phyloP scores from a whole-genome alignment of 2,113 vertebrate genomes.

The Caretta caretta region DNA sequence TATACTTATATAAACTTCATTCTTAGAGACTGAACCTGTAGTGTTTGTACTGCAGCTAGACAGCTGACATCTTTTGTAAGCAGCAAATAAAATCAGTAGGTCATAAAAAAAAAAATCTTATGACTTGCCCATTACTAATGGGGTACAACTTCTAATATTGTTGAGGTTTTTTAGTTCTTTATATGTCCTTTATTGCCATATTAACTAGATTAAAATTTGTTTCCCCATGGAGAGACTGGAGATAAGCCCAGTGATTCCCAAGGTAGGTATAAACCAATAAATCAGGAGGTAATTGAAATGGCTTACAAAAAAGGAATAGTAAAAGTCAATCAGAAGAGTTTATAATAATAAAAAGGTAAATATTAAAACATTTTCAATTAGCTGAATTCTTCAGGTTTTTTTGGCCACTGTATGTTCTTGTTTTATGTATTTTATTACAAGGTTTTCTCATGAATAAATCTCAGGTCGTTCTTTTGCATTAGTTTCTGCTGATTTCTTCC shows the following conservation, averaged over 20 bases:
- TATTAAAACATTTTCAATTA: not conserved
- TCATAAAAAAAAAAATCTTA: not conserved
- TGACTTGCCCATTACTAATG: not conserved
- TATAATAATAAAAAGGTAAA: not conserved
- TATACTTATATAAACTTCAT: not conserved
- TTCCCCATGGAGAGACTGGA: not conserved
- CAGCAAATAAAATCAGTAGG: not conserved
- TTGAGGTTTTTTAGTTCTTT: not conserved
- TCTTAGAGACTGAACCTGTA: not conserved
- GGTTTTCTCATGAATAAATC: accelerated
- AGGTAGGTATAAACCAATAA: not conserved
- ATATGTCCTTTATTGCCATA: not conserved
- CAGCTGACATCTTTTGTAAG: not conserved
- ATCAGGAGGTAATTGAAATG: not conserved
- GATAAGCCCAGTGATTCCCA: not conserved
- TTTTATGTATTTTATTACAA: not conserved
- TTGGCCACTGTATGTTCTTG: not conserved
- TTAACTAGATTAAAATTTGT: not conserved
- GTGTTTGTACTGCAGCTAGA: not conserved
- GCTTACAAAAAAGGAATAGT: not conserved
- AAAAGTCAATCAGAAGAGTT: not conserved
- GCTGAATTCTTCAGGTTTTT: not conserved
- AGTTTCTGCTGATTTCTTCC: not conserved
- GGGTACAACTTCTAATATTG: not conserved
- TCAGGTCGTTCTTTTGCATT: not conserved